Conservation (phyloP, 2,888 invertebrate genomes). For the Plutella xylostella region DNA sequence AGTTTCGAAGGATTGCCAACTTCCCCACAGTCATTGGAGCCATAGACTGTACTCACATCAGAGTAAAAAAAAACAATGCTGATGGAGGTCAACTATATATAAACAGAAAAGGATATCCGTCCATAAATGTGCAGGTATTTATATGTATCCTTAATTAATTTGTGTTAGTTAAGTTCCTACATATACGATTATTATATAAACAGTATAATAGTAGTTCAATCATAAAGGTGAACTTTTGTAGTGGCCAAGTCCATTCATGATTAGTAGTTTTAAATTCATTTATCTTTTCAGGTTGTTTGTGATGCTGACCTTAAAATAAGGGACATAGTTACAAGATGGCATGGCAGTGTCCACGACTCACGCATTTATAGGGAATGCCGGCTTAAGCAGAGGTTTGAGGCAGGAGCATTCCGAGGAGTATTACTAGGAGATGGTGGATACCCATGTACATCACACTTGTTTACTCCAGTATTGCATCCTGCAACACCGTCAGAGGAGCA, state of each 20-base stretch:
- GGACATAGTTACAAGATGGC: constrained; percentile 18
- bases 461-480: background rate
- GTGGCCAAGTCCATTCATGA: too few relatives aligned
- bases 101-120: background rate
- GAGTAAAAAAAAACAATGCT: too few relatives aligned
- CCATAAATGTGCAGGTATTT: constrained; percentile 1
- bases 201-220: background rate
- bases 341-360: constrained; percentile 19
- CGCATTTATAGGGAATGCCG: constrained; percentile 8
- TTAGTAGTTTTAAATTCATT: too few relatives aligned
- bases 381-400: background rate
- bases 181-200: background rate
- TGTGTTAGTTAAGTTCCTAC: too few relatives aligned
- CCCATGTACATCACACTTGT: constrained; percentile 8
- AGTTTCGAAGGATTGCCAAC: too few relatives aligned
- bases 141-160: too few relatives aligned
- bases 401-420: constrained; percentile 6
- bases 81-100: background rate
- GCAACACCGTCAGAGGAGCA: constrained; percentile 13
- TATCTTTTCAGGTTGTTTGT: constrained; percentile 14
- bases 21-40: too few relatives aligned
- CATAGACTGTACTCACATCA: too few relatives aligned
- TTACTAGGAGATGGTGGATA: constrained; percentile 19
- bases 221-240: background rate
- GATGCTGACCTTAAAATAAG: constrained; percentile 16